Percentiles rank a stretch among this genome's conserved stretches.
These are phyloP conservation scores for Thaleichthys pacificus DNA, from an alignment of 2,797 vertebrate species.

Conservation along the genomic window DNA sequence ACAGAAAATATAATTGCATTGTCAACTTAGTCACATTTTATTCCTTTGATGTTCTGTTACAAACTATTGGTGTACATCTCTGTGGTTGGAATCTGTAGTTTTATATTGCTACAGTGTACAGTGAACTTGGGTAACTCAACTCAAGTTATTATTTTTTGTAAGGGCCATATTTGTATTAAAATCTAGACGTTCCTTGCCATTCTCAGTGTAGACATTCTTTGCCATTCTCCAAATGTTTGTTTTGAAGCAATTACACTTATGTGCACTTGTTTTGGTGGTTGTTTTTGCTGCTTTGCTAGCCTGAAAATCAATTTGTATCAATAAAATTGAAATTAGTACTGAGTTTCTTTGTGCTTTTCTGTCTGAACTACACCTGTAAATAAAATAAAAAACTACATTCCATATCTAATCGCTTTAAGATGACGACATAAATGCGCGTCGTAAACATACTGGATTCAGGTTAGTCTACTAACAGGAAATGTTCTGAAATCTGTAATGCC, in stretches of 20 bases:
- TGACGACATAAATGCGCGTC: slow-evolving; percentile 44
- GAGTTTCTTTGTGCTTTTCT: background rate
- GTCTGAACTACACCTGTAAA: slow-evolving; percentile 19
- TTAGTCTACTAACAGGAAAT: background rate
- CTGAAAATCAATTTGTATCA: no score
- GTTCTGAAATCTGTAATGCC: background rate
- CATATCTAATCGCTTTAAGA: slow-evolving; percentile 15
- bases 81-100: slow-evolving; percentile 22
- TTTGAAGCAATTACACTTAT: slow-evolving; percentile 61
- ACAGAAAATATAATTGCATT: slow-evolving; percentile 17
- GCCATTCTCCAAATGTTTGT: slow-evolving; percentile 9
- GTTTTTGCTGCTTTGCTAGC: no score
- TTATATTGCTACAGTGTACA: slow-evolving; percentile 18
- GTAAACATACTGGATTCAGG: slow-evolving; percentile 5
- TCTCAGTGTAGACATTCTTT: slow-evolving; percentile 11
- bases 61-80: slow-evolving; percentile 39
- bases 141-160: slow-evolving; percentile 26
- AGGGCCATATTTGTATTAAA: slow-evolving; percentile 37
- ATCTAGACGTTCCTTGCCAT: slow-evolving; percentile 27
- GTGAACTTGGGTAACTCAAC: background rate
- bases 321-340: slow-evolving; percentile 3
- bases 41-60: slow-evolving; percentile 41
- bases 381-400: slow-evolving; percentile 52
- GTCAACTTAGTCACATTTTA: slow-evolving; percentile 19
- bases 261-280: no score